Conservation (phyloP, 2,113 vertebrate genomes). For the Canis aureus region DNA sequence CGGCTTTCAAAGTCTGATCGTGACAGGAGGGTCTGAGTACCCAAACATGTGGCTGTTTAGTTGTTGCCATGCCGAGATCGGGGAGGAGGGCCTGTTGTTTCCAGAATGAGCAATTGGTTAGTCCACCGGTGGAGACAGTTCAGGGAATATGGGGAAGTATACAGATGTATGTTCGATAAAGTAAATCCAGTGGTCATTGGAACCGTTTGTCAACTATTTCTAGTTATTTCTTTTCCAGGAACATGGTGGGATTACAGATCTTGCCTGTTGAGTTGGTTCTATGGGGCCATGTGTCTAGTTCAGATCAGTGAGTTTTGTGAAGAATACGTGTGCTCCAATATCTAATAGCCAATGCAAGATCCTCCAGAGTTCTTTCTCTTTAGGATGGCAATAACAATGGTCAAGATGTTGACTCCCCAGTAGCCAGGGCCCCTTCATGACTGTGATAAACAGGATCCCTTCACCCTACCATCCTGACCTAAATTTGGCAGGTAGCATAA, state of each 20-base stretch:
- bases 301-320: neutral
- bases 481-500: neutral
- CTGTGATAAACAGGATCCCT: too few species aligned
- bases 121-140: neutral
- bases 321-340: neutral
- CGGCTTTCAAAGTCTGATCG: neutral
- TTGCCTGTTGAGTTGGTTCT: neutral
- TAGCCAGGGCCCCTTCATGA: too few species aligned
- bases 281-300: neutral
- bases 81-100: neutral
- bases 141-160: too few species aligned
- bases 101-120: neutral
- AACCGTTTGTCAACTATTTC: neutral
- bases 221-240: neutral
- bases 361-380: neutral
- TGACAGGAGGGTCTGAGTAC: accelerated
- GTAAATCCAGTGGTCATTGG: neutral
- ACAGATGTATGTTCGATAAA: neutral
- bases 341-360: neutral
- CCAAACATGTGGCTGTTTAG: neutral
- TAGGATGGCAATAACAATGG: neutral
- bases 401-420: neutral
- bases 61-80: neutral
- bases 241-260: too few species aligned
- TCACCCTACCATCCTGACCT: neutral